phyloP scores from a whole-genome alignment of 2,797 vertebrate species.

The Cuculus canorus region DNA sequence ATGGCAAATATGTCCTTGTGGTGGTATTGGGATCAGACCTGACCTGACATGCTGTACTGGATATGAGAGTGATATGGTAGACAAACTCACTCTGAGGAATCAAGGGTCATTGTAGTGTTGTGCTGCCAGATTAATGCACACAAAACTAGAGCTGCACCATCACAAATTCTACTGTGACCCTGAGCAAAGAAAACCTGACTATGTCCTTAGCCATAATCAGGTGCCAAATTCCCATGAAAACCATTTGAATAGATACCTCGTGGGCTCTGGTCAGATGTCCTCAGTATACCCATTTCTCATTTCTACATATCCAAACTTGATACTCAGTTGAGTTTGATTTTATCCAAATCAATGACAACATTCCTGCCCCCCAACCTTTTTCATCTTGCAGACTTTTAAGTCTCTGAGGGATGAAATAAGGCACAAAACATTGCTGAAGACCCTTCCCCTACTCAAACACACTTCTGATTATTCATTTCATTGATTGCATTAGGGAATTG shows the following conservation, averaged over 20 bases:
- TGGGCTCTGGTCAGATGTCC: background rate
- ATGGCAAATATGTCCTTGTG: accelerated
- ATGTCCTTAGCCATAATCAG: background rate
- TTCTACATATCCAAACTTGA: background rate
- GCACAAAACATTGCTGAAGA: background rate
- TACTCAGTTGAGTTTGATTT: background rate
- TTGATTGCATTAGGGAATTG: conserved; percentile 19
- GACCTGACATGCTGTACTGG: background rate
- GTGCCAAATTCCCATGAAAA: background rate
- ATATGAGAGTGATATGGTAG: background rate
- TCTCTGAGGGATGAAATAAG: background rate
- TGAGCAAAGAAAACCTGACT: background rate
- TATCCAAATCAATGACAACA: background rate
- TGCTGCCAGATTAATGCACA: background rate
- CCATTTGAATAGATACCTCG: background rate
- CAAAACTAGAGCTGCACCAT: background rate
- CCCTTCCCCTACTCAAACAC: background rate
- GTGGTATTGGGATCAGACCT: background rate
- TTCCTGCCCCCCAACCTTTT: background rate
- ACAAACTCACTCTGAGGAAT: background rate
- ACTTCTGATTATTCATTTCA: conserved; percentile 15
- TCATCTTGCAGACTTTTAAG: background rate
- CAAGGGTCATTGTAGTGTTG: background rate
- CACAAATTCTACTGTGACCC: background rate
- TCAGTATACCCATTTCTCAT: background rate